Evolutionary conservation across 2,797 vertebrate genomes (phyloP), one percentile per base, ranked within the genome.

Genomic region (Poeciliopsis gracilis): DNA sequence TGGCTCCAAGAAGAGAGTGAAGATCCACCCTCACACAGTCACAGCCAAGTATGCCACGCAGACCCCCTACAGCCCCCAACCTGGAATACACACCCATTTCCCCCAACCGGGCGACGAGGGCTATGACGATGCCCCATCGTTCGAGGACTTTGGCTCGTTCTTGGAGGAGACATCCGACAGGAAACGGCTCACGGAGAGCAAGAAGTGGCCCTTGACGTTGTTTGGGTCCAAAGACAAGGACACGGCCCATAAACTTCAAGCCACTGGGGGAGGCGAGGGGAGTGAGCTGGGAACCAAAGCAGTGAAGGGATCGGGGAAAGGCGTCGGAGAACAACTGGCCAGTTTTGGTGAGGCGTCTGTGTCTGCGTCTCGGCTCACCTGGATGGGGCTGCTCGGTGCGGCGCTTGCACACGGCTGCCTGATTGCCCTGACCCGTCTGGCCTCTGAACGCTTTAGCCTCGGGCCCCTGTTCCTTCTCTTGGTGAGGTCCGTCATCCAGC

Each of bases 21-120:
- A 99, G 95, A 99, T 99, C 94, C 97, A 99, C 89, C 97, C 98
- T 79, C 97, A 97, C 88, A 98, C 97, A 2, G 97, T 98, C 86
- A 98, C 97, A 4, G 97, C 98, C 85, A 97, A 99, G 90, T 99
- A 99, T 0, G 96, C 96, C 84, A 97, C 97, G 53, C 97, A 91
- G 12, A 33, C 91, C 10, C 92, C 93, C 3, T 94, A 97, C 90
- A 97, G 97, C 83, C 97, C 97, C 11, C 97, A 98, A 77, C 96
- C 96, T 41, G 97, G 97, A 73, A 88, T 94, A 6, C 94, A 95
- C 90, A 93, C 94, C 20, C 97, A 98, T 92, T 99, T 97, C 88
- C 98, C 97, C 12, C 98, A 99, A 70, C 97, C 96, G 4, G 98
- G 97, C 63, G 97, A 98, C 49, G 96, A 97, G 46, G 96, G 96